These are phyloP conservation scores for Vespertilio murinus DNA, from an alignment of 2,797 vertebrate genomes.

Conservation along the genomic window DNA sequence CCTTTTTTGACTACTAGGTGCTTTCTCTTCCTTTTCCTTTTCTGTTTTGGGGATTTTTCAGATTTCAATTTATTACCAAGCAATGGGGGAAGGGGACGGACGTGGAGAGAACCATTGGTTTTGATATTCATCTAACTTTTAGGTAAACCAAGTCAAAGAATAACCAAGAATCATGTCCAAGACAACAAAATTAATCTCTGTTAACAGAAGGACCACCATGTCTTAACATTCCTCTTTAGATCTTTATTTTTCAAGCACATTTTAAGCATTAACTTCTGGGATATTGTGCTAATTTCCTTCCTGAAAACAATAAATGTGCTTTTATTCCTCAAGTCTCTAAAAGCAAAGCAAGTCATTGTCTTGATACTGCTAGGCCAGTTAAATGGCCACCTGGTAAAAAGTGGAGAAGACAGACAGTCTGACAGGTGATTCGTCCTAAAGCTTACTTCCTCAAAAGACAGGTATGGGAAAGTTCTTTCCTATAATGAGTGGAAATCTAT, in stretches of 20 bases:
- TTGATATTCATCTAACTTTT: constrained; percentile 36
- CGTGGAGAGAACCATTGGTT: neutral
- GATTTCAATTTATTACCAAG: constrained; percentile 37
- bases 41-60: constrained; percentile 48
- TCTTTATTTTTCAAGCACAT: neutral
- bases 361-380: neutral
- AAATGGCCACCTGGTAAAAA: neutral
- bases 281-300: constrained; percentile 5
- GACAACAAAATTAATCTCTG: neutral
- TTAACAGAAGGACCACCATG: neutral
- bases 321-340: constrained; percentile 4
- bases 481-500: neutral
- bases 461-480: neutral
- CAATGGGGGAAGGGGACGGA: neutral
- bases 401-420: neutral
- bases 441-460: neutral
- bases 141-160: constrained; percentile 24
- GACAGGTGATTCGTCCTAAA: neutral
- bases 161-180: neutral
- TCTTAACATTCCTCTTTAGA: neutral
- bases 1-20: constrained; percentile 56
- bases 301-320: neutral
- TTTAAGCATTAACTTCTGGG: neutral
- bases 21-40: constrained; percentile 64
- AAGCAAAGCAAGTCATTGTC: constrained; percentile 1